phyloP scores from a whole-genome alignment of 2,113 vertebrate genomes.

The Corythoichthys intestinalis region DNA sequence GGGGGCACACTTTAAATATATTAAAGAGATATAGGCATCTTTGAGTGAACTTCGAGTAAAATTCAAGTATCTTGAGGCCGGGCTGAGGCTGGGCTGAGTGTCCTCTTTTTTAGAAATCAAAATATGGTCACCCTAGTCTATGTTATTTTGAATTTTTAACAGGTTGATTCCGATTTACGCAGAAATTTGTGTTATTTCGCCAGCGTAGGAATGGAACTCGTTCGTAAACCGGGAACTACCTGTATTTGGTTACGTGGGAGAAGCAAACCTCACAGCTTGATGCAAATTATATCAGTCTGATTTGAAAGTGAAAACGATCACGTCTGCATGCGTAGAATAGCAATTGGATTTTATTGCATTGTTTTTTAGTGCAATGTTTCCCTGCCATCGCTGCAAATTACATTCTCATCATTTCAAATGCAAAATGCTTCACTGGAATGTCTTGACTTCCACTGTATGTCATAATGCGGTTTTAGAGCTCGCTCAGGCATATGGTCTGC shows the following conservation, averaged over 20 bases:
- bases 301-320: neutral
- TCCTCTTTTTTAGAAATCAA: no score
- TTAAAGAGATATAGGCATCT: no score
- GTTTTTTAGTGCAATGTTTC: neutral
- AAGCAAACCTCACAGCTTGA: neutral
- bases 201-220: no score
- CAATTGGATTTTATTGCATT: neutral
- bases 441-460: slow-evolving; percentile 24
- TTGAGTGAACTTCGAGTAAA: no score
- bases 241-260: neutral
- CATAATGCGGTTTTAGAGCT: slow-evolving; percentile 41
- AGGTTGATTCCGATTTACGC: neutral
- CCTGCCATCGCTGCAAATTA: neutral
- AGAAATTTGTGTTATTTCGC: no score
- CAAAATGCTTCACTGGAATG: neutral
- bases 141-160: no score
- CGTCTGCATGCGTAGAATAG: neutral
- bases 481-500: slow-evolving; percentile 48
- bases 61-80: no score
- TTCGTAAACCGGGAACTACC: no score
- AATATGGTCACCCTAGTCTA: no score
- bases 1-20: no score
- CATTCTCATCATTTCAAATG: neutral
- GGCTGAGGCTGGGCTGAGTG: no score
- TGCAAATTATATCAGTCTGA: neutral